Evolutionary conservation across 2,888 invertebrate genomes (phyloP), one percentile per base, ranked within the genome.

Genomic region (Caenorhabditis sinica): DNA sequence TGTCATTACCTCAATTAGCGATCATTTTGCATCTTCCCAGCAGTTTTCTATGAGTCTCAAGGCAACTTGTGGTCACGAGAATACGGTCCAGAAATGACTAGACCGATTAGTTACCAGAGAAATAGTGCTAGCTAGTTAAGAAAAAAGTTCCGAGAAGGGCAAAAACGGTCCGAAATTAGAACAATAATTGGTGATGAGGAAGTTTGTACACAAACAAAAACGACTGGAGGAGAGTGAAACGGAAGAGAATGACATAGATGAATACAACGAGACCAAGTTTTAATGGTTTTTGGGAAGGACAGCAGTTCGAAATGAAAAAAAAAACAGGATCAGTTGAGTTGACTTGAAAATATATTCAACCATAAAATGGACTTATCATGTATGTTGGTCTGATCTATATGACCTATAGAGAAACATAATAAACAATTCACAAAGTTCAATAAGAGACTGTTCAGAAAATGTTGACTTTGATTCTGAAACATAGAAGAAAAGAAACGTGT

Each of bases 1-100:
- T 79, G 79, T 77, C 77, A 71, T 69, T 77, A 77, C 79, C 79
- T 79, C 71, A 71, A 79, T 71, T 79, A 71, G 56, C 65, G 68
- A 63, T 77, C 61, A 61, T 33, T 77, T 76, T 76, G 60, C 66
- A 68, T 76, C 61, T 77, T 77, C 77, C 43, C 69, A 69, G 76
- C 49, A 28, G 49, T 76, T 63, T 76, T 61, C 49, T 23, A 71
- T 40, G 28, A 1, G 56, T 58, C 51, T 79, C 79, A 79, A 79
- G 79, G 79, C 71, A 71, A 79, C 79, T 43, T 30, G 63, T 61
- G 69, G 76, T 76, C 68, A 76, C 60, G 30, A 58, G 76, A 76
- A 68, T 51, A 68, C 68, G 49, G 58, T 68, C 45, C 49, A 77
- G 15, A 69, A 60, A 77, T 30, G 56, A 61, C 28, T 65, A 20